These are phyloP conservation scores for Noturus placidus DNA, from an alignment of 2,113 vertebrate species.

Conservation along the genomic window DNA sequence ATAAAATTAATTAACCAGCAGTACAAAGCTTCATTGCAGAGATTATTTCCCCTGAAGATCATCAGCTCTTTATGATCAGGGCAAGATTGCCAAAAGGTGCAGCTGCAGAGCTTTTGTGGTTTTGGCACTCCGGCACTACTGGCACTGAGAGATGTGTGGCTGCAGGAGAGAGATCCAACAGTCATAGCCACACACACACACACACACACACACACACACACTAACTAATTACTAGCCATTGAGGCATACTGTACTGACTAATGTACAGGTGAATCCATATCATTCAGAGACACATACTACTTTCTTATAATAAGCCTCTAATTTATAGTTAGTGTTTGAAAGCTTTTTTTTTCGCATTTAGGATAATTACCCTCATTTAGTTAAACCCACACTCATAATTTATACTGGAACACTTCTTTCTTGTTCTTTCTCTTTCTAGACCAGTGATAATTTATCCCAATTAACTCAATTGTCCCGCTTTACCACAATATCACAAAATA, in stretches of 20 bases:
- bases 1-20: neutral
- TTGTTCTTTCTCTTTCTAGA: neutral
- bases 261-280: slow-evolving; percentile 33
- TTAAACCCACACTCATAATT: slow-evolving; percentile 42
- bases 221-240: slow-evolving; percentile 35
- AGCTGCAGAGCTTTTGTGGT: neutral
- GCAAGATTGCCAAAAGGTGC: neutral
- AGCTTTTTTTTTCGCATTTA: slow-evolving; percentile 18
- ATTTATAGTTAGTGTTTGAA: slow-evolving; percentile 36
- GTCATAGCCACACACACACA: neutral
- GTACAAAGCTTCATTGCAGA: neutral
- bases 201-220: slow-evolving; percentile 18
- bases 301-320: slow-evolving; percentile 47
- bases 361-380: slow-evolving; percentile 49
- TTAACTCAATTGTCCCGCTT: slow-evolving; percentile 29
- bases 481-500: slow-evolving; percentile 2
- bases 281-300: slow-evolving; percentile 29
- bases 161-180: neutral
- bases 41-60: neutral
- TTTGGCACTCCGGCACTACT: neutral
- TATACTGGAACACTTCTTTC: slow-evolving; percentile 17
- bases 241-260: slow-evolving; percentile 34
- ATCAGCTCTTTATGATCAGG: neutral
- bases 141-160: neutral
- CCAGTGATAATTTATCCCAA: slow-evolving; percentile 23